Percentiles rank a stretch among this genome's conserved stretches.
Evolutionary conservation across 1,140 invertebrate species (phyloP).

Genomic region (Medauroidea extradentata): DNA sequence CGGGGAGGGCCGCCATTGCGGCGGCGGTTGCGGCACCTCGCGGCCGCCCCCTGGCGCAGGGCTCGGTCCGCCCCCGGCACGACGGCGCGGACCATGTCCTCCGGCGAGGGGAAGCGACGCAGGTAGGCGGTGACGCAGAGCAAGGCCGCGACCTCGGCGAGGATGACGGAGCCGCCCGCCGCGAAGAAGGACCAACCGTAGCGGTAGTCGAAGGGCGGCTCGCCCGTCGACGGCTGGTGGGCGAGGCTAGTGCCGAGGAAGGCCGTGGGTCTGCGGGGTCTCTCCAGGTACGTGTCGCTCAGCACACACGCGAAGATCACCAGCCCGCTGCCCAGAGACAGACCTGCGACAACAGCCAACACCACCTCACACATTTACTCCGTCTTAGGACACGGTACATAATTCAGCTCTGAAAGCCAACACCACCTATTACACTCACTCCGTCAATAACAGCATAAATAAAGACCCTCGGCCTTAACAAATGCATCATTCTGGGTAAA

Average conservation of each 20-base stretch:
- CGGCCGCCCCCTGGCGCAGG: constrained; percentile 32
- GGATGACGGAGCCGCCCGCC: constrained; percentile 58
- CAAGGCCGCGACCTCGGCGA: constrained; percentile 60
- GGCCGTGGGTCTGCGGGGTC: constrained; percentile 29
- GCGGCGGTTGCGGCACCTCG: background rate
- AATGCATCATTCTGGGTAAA: too few species aligned
- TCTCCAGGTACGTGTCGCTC: constrained; percentile 54
- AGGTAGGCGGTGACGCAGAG: constrained; percentile 59
- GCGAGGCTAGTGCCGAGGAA: background rate
- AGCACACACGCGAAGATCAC: constrained; percentile 59
- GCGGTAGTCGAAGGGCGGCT: constrained; percentile 50
- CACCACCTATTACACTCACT: too few species aligned
- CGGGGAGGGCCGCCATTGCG: background rate
- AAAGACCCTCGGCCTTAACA: too few species aligned
- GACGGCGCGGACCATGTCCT: constrained; percentile 61
- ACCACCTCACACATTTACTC: too few species aligned
- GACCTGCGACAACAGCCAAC: constrained; percentile 41
- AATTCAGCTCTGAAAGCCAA: too few species aligned
- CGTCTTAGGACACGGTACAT: too few species aligned
- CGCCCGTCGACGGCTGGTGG: constrained; percentile 3
- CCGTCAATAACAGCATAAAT: too few species aligned
- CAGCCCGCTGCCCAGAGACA: constrained; percentile 57
- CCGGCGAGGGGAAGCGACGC: constrained; percentile 55
- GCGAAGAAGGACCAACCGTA: constrained; percentile 70
- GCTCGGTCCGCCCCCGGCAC: constrained; percentile 58